These are phyloP conservation scores for Pardalotus punctatus DNA, from an alignment of 2,113 vertebrate genomes.

Conservation along the genomic window DNA sequence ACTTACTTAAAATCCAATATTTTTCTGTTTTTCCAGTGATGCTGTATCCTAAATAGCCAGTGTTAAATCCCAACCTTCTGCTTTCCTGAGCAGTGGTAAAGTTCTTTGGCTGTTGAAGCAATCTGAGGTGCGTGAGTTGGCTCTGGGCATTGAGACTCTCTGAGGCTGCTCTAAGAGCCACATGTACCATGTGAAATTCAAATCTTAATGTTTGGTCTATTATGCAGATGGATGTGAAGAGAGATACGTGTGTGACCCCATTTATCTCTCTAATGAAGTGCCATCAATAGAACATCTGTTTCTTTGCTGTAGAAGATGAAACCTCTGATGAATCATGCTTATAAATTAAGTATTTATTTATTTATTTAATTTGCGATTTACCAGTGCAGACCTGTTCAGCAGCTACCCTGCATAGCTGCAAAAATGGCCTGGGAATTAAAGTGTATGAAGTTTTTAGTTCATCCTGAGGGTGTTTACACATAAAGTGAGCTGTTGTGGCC, in stretches of 20 bases:
- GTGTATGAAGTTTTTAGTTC: accelerated
- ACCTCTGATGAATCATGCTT: slow-evolving; percentile 61
- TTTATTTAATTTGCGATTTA: slow-evolving; percentile 58
- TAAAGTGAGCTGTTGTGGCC: neutral
- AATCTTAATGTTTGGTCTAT: slow-evolving; percentile 48
- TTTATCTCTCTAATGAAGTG: slow-evolving; percentile 69
- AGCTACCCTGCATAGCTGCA: neutral
- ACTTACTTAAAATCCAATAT: neutral
- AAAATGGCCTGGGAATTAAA: neutral
- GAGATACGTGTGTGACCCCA: slow-evolving; percentile 60
- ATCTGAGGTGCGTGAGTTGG: neutral
- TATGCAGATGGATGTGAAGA: slow-evolving; percentile 59
- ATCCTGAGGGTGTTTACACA: neutral
- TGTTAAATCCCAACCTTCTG: neutral
- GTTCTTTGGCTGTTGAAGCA: neutral
- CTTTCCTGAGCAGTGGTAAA: neutral
- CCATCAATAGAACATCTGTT: slow-evolving; percentile 69
- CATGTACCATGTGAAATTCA: neutral
- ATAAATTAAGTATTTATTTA: slow-evolving; percentile 61
- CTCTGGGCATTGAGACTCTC: neutral
- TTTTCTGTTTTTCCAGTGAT: neutral
- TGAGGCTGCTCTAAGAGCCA: slow-evolving; percentile 12
- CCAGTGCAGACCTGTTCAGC: slow-evolving; percentile 30
- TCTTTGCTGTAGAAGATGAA: slow-evolving; percentile 58
- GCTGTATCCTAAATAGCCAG: neutral